phyloP scores from a whole-genome alignment of 2,888 invertebrate genomes.

The Tachina lurida region DNA sequence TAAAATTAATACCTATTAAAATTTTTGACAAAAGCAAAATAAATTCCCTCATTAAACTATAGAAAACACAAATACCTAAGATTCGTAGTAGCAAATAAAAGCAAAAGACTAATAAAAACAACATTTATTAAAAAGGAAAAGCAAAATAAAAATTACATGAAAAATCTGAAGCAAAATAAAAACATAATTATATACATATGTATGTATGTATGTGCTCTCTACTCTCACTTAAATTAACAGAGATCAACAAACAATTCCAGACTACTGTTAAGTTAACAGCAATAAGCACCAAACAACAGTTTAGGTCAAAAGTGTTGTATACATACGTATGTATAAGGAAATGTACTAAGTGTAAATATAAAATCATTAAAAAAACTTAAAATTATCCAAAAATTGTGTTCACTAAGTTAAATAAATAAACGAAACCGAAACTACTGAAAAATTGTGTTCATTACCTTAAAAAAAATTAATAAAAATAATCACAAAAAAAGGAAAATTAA shows the following conservation, averaged over 20 bases:
- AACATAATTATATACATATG: conserved; percentile 18
- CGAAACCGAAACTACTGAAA: background rate
- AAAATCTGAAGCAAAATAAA: background rate
- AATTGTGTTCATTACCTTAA: conserved; percentile 32
- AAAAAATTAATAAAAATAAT: conserved; percentile 22
- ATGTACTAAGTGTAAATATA: background rate
- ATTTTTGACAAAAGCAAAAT: no score
- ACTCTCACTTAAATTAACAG: background rate
- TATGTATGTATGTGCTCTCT: conserved; percentile 7
- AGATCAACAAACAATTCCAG: background rate
- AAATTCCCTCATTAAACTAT: no score
- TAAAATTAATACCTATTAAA: no score
- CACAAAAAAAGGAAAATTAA: background rate
- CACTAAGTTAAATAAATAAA: conserved; percentile 15
- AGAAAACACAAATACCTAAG: no score
- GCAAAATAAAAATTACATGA: conserved; percentile 15
- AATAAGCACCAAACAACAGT: conserved; percentile 23
- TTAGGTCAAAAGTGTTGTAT: background rate
- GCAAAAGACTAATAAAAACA: background rate
- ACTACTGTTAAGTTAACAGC: conserved; percentile 37
- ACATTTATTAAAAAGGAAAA: background rate
- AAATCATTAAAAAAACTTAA: background rate
- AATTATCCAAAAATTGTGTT: conserved; percentile 33
- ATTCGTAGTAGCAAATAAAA: no score
- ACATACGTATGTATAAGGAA: background rate